Evolutionary conservation across 2,797 vertebrate species (phyloP).

Genomic region (Anabacerthia variegaticeps): DNA sequence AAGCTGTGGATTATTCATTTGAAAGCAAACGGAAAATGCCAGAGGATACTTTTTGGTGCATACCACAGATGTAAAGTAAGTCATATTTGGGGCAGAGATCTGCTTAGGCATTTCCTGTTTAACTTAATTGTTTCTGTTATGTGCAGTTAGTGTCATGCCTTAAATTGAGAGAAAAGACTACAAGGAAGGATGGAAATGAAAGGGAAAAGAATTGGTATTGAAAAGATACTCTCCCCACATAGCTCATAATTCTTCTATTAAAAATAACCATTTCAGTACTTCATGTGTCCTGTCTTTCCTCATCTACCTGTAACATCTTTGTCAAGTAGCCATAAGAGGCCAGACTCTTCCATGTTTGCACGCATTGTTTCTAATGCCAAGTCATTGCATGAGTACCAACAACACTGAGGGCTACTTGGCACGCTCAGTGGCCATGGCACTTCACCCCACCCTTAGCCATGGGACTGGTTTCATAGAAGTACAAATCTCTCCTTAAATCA

Average conservation of each 20-base stretch:
- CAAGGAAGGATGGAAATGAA: not conserved
- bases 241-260: not conserved
- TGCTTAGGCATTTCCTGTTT: slow-evolving; percentile 44
- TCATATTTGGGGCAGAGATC: not conserved
- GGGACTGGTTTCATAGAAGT: not conserved
- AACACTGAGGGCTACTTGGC: not conserved
- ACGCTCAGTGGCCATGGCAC: rapidly evolving
- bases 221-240: not conserved
- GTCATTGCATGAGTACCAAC: not conserved
- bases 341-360: not conserved
- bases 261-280: not conserved
- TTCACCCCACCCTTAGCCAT: not conserved
- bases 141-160: not conserved
- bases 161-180: not conserved
- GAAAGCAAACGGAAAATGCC: not conserved
- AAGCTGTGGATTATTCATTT: not conserved
- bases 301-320: not conserved
- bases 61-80: not conserved
- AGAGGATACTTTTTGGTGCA: not conserved
- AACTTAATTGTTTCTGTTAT: not conserved
- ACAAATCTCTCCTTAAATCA: not conserved
- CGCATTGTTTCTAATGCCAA: not conserved
- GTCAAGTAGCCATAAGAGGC: not conserved
- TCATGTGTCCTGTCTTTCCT: not conserved
- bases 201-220: not conserved